A percentile compares a stretch with the other conserved stretches of the same genome.
Evolutionary conservation across 2,888 invertebrate genomes (phyloP).

Genomic region (Patella caerulea): DNA sequence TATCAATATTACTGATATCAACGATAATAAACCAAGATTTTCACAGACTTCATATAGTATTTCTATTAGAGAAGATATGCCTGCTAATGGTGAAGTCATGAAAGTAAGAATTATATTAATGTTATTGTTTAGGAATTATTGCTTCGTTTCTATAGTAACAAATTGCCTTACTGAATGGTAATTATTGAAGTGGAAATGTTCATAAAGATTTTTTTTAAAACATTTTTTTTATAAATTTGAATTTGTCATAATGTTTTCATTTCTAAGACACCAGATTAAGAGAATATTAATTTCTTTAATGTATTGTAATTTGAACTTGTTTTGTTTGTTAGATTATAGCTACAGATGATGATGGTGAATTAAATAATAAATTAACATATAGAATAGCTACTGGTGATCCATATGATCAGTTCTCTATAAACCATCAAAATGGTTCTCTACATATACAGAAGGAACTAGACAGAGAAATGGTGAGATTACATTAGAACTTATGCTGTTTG

Average conservation of each 20-base stretch:
- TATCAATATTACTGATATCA: conserved; percentile 76
- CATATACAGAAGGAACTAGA: conserved; percentile 82
- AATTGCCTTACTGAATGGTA: no score
- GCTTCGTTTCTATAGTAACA: not conserved
- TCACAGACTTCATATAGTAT: conserved; percentile 46
- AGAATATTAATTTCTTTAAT: no score
- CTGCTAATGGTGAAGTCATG: conserved; percentile 77
- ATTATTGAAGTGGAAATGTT: no score
- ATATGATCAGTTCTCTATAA: conserved; percentile 58
- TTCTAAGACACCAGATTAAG: no score
- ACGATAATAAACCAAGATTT: conserved; percentile 67
- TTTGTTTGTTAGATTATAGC: conserved; percentile 77
- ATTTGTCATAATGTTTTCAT: no score
- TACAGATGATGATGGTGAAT: conserved; percentile 86
- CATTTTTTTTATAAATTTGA: no score
- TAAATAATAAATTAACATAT: conserved; percentile 86
- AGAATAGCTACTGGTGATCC: conserved; percentile 56
- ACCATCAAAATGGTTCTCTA: conserved; percentile 74
- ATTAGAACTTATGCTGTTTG: no score
- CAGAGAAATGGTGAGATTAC: conserved; percentile 81
- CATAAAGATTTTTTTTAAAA: no score
- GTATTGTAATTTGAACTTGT: no score
- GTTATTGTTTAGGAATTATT: not conserved
- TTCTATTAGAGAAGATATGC: conserved; percentile 80
- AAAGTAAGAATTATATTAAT: conserved; percentile 75